Evolutionary conservation across 2,888 invertebrate genomes (phyloP).

Genomic region (Cosmorhoe ocellata): DNA sequence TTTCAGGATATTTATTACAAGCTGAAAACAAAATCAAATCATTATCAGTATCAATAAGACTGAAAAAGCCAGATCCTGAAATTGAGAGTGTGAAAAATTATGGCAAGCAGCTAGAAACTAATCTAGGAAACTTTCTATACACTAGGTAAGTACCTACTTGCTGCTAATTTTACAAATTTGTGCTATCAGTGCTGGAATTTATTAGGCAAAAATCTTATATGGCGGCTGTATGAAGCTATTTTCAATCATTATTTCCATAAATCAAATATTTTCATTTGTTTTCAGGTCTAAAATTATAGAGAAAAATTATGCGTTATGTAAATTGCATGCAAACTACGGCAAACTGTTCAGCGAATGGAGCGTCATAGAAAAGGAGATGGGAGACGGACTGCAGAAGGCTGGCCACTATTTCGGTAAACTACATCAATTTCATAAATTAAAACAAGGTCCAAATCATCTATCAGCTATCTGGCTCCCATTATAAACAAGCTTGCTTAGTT

Average conservation of each 20-base stretch:
- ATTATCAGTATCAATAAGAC: slow-evolving; percentile 87
- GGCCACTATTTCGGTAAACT: slow-evolving; percentile 83
- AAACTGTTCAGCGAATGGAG: slow-evolving; percentile 93
- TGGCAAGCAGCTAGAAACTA: slow-evolving; percentile 86
- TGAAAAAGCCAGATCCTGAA: slow-evolving; percentile 87
- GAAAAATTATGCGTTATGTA: slow-evolving; percentile 89
- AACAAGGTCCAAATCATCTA: too few species aligned
- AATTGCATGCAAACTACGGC: slow-evolving; percentile 91
- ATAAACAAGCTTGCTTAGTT: too few species aligned
- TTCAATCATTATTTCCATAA: too few species aligned
- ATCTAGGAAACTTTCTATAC: slow-evolving; percentile 82
- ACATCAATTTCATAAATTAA: not conserved
- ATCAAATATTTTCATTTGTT: too few species aligned
- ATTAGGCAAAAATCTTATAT: too few species aligned
- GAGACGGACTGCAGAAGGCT: slow-evolving; percentile 88
- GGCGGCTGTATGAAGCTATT: too few species aligned
- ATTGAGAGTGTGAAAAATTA: slow-evolving; percentile 90
- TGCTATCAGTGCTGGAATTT: too few species aligned
- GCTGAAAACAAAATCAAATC: slow-evolving; percentile 91
- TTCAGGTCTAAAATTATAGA: slow-evolving; percentile 86
- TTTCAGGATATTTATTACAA: slow-evolving; percentile 86
- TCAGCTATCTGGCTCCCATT: too few species aligned
- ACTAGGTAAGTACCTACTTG: slow-evolving; percentile 58
- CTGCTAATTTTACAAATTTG: too few species aligned
- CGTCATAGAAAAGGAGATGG: slow-evolving; percentile 91